Conservation (phyloP, 2,888 invertebrate genomes). For the Orthonychiurus folsomi region DNA sequence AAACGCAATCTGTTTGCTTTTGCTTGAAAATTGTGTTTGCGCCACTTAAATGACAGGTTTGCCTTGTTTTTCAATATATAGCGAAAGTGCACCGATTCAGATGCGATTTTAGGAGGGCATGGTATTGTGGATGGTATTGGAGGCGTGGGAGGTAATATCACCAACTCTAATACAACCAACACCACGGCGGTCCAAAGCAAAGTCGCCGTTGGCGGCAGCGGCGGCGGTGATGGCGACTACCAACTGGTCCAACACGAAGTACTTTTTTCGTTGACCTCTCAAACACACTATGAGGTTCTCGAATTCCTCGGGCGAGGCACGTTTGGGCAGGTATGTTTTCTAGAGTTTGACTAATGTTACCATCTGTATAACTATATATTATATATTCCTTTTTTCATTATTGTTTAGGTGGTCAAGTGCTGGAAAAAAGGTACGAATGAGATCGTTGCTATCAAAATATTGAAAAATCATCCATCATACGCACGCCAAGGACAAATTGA, state of each 20-base stretch:
- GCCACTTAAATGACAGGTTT: too few relatives aligned
- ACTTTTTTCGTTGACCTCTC: constrained; percentile 90
- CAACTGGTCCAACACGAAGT: constrained; percentile 96
- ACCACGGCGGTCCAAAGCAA: constrained; percentile 41
- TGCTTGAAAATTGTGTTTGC: too few relatives aligned
- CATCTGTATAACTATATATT: neutral
- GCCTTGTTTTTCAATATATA: constrained; percentile 43
- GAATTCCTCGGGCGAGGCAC: constrained; percentile 99
- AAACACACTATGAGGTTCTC: constrained; percentile 74
- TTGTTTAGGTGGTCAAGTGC: constrained; percentile 89
- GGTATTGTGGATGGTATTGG: constrained; percentile 33
- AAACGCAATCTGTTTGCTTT: too few relatives aligned
- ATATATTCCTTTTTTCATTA: neutral
- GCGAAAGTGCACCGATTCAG: constrained; percentile 57
- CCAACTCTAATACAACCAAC: constrained; percentile 39
- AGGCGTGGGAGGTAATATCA: constrained; percentile 31
- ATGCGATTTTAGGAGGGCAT: constrained; percentile 45
- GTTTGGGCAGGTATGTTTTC: constrained; percentile 65
- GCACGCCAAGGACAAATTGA: constrained; percentile 99
- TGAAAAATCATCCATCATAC: constrained; percentile 99
- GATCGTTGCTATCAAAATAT: constrained; percentile 99
- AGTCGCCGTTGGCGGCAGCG: constrained; percentile 56
- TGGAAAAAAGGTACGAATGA: constrained; percentile 99
- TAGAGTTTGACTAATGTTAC: neutral
- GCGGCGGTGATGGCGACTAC: constrained; percentile 92